Conservation (phyloP, 2,113 vertebrate genomes). For the Boleophthalmus pectinirostris region DNA sequence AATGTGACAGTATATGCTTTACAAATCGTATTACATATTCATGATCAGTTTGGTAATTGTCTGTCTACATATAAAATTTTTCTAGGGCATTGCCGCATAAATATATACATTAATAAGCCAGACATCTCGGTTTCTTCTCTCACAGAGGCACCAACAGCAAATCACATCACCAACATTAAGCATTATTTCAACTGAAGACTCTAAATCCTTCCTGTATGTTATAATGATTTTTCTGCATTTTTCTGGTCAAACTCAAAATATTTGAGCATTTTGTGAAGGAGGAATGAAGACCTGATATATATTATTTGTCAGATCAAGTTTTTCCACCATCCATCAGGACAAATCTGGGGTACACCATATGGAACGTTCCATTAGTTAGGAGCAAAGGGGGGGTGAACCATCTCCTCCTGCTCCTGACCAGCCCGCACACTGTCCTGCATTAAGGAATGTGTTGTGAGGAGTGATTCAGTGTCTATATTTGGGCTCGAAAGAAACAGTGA, state of each 20-base stretch:
- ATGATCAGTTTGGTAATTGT: background rate
- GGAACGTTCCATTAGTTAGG: constrained; percentile 59
- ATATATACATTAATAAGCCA: constrained; percentile 26
- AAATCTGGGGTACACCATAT: constrained; percentile 57
- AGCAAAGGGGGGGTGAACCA: constrained; percentile 56
- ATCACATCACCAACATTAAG: constrained; percentile 35
- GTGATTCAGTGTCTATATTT: constrained; percentile 76
- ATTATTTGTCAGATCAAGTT: constrained; percentile 67
- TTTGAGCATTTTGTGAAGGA: constrained; percentile 54
- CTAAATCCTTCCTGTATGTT: constrained; percentile 47
- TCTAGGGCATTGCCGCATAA: constrained; percentile 9
- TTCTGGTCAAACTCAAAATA: constrained; percentile 43
- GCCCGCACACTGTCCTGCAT: constrained; percentile 61
- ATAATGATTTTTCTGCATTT: constrained; percentile 54
- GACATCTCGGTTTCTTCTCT: constrained; percentile 32
- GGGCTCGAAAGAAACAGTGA: constrained; percentile 75
- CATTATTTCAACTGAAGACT: constrained; percentile 38
- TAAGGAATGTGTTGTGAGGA: constrained; percentile 74
- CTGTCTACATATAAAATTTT: background rate
- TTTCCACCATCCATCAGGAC: constrained; percentile 69
- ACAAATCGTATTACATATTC: background rate
- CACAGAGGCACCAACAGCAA: constrained; percentile 24
- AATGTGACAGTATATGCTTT: background rate
- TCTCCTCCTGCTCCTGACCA: constrained; percentile 54
- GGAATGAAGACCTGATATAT: constrained; percentile 50